Evolutionary conservation across 2,888 invertebrate genomes (phyloP), one percentile per base, ranked within the genome.

Genomic region (Diarsia rubi): DNA sequence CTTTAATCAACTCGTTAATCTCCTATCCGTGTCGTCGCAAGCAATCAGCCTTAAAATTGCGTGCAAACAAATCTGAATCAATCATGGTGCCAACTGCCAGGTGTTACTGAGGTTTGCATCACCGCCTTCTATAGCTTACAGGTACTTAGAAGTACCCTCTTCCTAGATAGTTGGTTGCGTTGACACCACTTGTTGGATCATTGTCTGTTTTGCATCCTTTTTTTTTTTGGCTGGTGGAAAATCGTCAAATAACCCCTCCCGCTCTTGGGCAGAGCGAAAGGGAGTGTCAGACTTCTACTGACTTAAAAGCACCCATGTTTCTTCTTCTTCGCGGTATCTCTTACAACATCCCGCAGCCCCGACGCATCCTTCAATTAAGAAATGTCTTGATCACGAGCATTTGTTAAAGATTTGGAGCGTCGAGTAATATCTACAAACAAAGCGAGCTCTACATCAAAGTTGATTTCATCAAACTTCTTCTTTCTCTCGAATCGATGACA

Each of bases 21-120:
- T 82, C 64, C 74, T 69, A 82, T 86, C 82, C 87, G 84, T 80
- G 82, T 83, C 86, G 72, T 77, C 64, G 69, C 81, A 75, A 84
- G 80, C 81, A 86, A 84, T 86, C 87, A 82, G 78, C 78, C 82
- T 86, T 81, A 86, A 86, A 87, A 86, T 86, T 87, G 86, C 87
- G 84, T 86, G 84, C 84, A 81, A 86, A 86, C 85, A 86, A 86
- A 86, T 86, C 84, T 69, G 79, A 86, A 86, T 86, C 81, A 84
- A 84, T 85, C 82, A 87, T 68, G 57, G 69, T 44, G 62, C 42
- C 59, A 59, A 42, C 62, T 19, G 49, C 78, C 76, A 82, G 86
- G 44, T 74, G 78, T 66, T 64, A 67, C 64, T 73, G 59, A 59
- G 54, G 44, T 45, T 73, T 73, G 73, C 57, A 59, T 69, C 49